Percentiles rank a stretch among this genome's conserved stretches.
Evolutionary conservation across 2,797 vertebrate species (phyloP).

Genomic region (Tenualosa ilisha): DNA sequence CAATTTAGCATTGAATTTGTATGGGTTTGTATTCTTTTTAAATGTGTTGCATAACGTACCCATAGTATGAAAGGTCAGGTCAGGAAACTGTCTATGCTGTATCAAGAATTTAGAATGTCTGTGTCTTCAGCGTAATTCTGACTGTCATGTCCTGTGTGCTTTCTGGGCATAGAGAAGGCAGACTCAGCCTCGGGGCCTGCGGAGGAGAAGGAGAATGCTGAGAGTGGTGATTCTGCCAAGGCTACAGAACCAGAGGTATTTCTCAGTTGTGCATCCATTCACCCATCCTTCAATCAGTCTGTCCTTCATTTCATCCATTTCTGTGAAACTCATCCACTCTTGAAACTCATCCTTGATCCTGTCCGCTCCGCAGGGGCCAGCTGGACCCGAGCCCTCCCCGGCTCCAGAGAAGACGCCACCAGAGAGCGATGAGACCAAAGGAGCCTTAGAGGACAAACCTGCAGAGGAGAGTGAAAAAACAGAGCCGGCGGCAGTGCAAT

Average conservation of each 20-base stretch:
- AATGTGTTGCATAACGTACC: too few relatives aligned
- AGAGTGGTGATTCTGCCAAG: constrained; percentile 79
- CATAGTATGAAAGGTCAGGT: not conserved
- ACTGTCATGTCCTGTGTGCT: constrained; percentile 30
- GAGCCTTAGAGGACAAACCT: constrained; percentile 64
- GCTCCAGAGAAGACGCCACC: constrained; percentile 60
- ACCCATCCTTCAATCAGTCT: not conserved
- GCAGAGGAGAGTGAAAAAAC: constrained; percentile 76
- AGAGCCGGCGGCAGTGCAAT: constrained; percentile 58
- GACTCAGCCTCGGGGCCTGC: constrained; percentile 72
- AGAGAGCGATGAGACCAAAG: constrained; percentile 70
- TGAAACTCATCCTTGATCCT: not conserved
- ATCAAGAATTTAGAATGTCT: not conserved
- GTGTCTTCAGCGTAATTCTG: not conserved
- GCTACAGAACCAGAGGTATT: constrained; percentile 78
- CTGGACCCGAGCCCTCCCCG: constrained; percentile 46
- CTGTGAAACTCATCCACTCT: constrained; percentile 15
- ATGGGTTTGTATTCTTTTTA: not conserved
- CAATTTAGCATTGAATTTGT: not conserved
- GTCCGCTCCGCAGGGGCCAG: constrained; percentile 34
- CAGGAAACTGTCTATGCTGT: not conserved
- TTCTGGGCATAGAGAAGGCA: constrained; percentile 75
- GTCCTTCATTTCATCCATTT: constrained; percentile 25
- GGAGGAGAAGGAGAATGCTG: constrained; percentile 83
- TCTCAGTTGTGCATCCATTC: constrained; percentile 26